phyloP scores from a whole-genome alignment of 1,140 invertebrate genomes.

The Drosophila suzukii region DNA sequence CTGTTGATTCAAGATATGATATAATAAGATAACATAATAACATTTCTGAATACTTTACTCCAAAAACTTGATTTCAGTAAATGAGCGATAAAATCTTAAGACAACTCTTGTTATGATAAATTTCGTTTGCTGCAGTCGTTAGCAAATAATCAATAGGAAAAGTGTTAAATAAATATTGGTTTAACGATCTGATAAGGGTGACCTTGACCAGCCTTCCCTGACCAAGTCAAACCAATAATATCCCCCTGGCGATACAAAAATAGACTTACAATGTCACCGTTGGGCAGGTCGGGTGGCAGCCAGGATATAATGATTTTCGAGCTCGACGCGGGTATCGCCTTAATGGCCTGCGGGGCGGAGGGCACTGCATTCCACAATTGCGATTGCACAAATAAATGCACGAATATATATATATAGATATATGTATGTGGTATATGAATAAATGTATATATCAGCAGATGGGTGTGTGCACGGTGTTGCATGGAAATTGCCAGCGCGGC shows the following conservation, averaged over 20 bases:
- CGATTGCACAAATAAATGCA: constrained; percentile 44
- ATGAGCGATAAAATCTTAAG: no score
- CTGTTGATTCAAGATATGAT: no score
- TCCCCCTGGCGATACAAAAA: neutral
- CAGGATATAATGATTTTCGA: constrained; percentile 95
- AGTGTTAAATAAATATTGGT: neutral
- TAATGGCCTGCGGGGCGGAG: constrained; percentile 93
- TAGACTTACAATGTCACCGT: constrained; percentile 89
- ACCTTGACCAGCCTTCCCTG: constrained; percentile 7
- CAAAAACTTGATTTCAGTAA: no score
- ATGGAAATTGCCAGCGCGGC: constrained; percentile 59
- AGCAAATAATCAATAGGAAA: neutral
- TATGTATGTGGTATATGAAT: constrained; percentile 46
- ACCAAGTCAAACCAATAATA: constrained; percentile 12
- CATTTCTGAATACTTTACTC: no score
- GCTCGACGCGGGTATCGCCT: constrained; percentile 92
- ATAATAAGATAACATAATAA: no score
- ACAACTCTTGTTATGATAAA: no score
- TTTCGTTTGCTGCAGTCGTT: no score
- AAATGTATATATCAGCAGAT: constrained; percentile 55
- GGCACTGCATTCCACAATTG: constrained; percentile 87
- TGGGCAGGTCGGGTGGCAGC: constrained; percentile 90
- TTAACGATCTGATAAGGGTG: neutral
- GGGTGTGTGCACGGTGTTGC: constrained; percentile 42
- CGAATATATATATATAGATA: constrained; percentile 30